These are phyloP conservation scores for Drosophila pachea DNA, from an alignment of 1,140 invertebrate genomes.

Conservation along the genomic window DNA sequence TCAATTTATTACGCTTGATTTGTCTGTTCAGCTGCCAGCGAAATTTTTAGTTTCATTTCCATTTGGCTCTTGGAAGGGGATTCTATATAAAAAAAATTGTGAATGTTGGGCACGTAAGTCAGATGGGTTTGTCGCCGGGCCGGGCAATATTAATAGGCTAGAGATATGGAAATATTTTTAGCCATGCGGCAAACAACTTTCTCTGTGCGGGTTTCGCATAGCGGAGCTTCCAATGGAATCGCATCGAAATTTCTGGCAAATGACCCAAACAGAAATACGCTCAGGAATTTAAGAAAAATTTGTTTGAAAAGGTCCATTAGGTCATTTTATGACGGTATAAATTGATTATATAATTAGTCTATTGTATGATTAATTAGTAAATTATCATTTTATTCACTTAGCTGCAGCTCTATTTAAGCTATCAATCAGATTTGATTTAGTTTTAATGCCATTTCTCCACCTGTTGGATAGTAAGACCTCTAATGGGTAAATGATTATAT, in stretches of 20 bases:
- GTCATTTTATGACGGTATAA: constrained; percentile 25
- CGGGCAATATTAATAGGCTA: constrained; percentile 46
- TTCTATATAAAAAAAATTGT: constrained; percentile 32
- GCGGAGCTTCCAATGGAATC: constrained; percentile 19
- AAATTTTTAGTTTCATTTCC: constrained; percentile 36
- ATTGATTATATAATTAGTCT: background rate
- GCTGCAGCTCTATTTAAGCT: background rate
- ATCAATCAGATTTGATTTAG: too few species aligned
- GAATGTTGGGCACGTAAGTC: constrained; percentile 34
- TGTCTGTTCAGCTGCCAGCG: constrained; percentile 54
- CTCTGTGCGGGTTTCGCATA: constrained; percentile 23
- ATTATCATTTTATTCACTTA: background rate
- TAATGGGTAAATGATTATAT: too few species aligned
- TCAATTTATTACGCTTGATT: constrained; percentile 60
- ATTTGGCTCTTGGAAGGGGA: background rate
- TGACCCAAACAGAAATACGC: background rate
- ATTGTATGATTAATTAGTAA: too few species aligned
- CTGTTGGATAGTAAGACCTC: too few species aligned
- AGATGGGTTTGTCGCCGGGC: constrained; percentile 57
- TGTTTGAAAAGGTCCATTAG: constrained; percentile 9
- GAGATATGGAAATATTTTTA: constrained; percentile 68
- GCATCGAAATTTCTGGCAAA: constrained; percentile 42
- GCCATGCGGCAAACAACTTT: constrained; percentile 10
- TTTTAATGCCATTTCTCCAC: too few species aligned
- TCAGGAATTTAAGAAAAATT: background rate